Base-by-base conservation (phyloP, 2,888 invertebrate genomes). In the Antheraea yamamai region DNA sequence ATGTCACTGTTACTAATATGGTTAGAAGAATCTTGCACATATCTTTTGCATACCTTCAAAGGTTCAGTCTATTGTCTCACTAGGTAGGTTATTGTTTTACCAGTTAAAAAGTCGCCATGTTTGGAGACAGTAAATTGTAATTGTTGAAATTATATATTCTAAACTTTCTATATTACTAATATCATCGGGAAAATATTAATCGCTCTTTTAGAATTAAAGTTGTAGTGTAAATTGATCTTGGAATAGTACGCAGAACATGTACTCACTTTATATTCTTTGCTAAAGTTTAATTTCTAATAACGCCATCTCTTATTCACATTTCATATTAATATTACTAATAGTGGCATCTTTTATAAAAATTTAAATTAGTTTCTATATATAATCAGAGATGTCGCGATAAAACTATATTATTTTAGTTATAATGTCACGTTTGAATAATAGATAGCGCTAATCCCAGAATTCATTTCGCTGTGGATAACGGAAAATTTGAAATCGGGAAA, bases 401-500 rank as follows among this genome's bases (percentile, higher is more conserved):
- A 2, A 12, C 20, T 0, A 10, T 20, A 12, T 39, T 14, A 39
- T n/a, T 20, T 68, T 20, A 16, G 14, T 23, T 23, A 12, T 39
- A 6, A 39, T 70, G 39, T 39, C n/a, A 4, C 8, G 4, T 26
- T 35, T 39, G 10, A 30, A 3, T 4, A 20, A 18, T 72, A 85
- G 85, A 84, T 85, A 84, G 79, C 82, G 76, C 76, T 76, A 6
- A 76, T 78, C 79, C 78, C 76, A 81, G 76, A 78, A 82, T 80
- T 81, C 81, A 82, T 81, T 78, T 80, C 6, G 79, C 80, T 80
- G 77, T 78, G 74, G 76, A 86, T 87, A 83, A 81, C 39, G 68
- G 87, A 89, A 90, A 88, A 84, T 85, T 84, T 82, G 84, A 86
- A 88, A 87, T 89, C 85, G 88, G 89, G 90, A 88, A 92, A 91